Evolutionary conservation across 2,888 invertebrate species (phyloP).

Genomic region (Andrena fulva): DNA sequence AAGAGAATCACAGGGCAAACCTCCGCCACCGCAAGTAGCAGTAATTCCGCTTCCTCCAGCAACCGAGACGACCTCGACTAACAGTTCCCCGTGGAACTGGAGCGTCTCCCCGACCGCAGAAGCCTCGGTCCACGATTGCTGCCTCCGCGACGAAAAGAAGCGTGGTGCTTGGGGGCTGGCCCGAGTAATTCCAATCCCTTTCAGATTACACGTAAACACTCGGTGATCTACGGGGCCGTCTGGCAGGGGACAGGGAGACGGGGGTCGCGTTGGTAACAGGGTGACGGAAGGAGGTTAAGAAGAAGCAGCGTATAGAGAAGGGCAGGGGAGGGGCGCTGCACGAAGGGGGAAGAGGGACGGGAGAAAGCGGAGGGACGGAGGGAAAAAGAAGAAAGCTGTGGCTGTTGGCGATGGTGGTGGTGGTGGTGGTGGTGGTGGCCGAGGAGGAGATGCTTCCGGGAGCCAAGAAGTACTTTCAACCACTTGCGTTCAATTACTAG

Average conservation of each 20-base stretch:
- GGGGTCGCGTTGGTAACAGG: slow-evolving; percentile 30
- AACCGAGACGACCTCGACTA: background rate
- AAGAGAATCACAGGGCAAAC: background rate
- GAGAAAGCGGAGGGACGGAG: slow-evolving; percentile 7
- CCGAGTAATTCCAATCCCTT: slow-evolving; percentile 22
- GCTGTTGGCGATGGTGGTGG: slow-evolving; percentile 49
- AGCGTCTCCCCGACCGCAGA: background rate
- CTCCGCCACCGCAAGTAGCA: slow-evolving; percentile 5
- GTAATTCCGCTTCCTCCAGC: background rate
- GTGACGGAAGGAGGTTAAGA: slow-evolving; percentile 39
- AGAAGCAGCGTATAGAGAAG: slow-evolving; percentile 14
- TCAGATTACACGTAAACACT: slow-evolving; percentile 35
- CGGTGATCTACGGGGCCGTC: slow-evolving; percentile 8
- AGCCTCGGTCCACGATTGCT: background rate
- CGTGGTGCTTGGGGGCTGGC: background rate
- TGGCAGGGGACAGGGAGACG: background rate
- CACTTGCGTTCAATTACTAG: slow-evolving; percentile 82
- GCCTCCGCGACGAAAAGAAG: background rate
- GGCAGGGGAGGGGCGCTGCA: background rate
- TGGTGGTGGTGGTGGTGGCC: slow-evolving; percentile 64
- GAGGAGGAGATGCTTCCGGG: slow-evolving; percentile 73
- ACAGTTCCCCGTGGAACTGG: background rate
- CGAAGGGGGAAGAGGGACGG: slow-evolving; percentile 16
- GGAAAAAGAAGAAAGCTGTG: slow-evolving; percentile 51
- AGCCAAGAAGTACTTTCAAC: slow-evolving; percentile 80